Base-by-base conservation (phyloP, 2,888 invertebrate species). In the Cataglyphis albicans region DNA sequence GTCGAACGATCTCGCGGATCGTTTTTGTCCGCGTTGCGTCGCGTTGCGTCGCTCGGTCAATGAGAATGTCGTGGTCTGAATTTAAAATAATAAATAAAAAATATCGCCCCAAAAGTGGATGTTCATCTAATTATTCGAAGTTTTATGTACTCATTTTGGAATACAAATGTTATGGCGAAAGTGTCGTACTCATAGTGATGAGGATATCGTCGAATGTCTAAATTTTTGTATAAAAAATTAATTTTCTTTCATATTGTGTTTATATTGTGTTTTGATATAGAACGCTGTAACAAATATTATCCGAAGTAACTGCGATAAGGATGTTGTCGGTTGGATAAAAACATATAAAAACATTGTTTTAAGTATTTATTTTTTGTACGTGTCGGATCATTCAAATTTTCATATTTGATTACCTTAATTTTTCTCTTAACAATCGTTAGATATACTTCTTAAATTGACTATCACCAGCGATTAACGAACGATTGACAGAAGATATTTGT, bases 21-120 rank as follows among this genome's bases (percentile, higher is more conserved):
- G 9, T 18, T 48, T 48, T n/a, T 4, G 18, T 48, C 6, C 32
- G n/a, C 15, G 25, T 65, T 21, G 41, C 15, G 15, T 65, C 15
- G 44, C 10, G 44, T 29, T 29, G 57, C 32, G 29, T n/a, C 12
- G 52, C 52, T 65, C n/a, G 38, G 15, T 4, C 76, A 65, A 67
- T 76, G 65, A 67, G 65, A 41, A 67, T 29, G n/a, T 76, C 67
- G 67, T 76, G 55, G 65, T 15, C 10, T 7, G 64, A 52, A 76
- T 55, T 29, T 29, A 52, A 12, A 32, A 12, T 21, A 21, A 21
- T 21, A 21, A 21, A 21, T 21, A 21, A 25, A 2, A 74, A 15
- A 4, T 4, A 21, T 55, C 35, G 18, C 10, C 38, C 5, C 9
- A 25, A 38, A 7, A 73, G 7, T 41, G 67, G 0, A 64, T 21